Evolutionary conservation across 2,797 vertebrate species (phyloP), one percentile per base, ranked within the genome.

Genomic region (Gambelia wislizenii): DNA sequence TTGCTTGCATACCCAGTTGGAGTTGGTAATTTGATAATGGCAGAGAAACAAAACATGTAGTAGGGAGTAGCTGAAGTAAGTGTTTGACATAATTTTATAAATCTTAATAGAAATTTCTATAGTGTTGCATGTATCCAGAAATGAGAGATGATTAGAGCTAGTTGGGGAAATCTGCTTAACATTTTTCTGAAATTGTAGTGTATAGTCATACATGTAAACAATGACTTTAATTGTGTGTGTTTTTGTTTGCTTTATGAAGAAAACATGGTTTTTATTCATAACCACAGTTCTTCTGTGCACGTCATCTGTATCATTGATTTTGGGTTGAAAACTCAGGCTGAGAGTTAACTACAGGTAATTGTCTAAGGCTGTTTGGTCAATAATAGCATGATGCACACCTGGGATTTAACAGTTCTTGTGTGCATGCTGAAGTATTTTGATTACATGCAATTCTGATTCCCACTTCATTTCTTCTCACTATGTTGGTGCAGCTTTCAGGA

Each of bases 11-110:
- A 44, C 25, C 36, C 4, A 49, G 7, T 49, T 78, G n/a, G 25
- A 64, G 64, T 70, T 54, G 76, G 39, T 39, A 42, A 33, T 69
- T 52, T 80, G 42, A 36, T 80, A 64, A 33, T 70, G 14, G 9
- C 49, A 80, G 22, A 87, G 64, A 54, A 86, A 69, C 85, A 79
- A 87, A 54, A 87, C 54, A 36, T 54, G 30, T 87, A 79, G 69
- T 39, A 42, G 22, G 12, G 67, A 27, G 18, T n/a, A 20, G 30
- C 10, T 84, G 47, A 39, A 54, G 25, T 30, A 39, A 54, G n/a
- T 22, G 20, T 25, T 25, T 87, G 42, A 27, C 47, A 49, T 64
- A 36, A 59, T 59, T 18, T 47, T 47, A 77, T 13, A 6, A 25
- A 75, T 49, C 64, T 79, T 44, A 39, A 18, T 79, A 67, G 61